Conservation (phyloP, 2,888 invertebrate genomes). For the Atethmia centrago region DNA sequence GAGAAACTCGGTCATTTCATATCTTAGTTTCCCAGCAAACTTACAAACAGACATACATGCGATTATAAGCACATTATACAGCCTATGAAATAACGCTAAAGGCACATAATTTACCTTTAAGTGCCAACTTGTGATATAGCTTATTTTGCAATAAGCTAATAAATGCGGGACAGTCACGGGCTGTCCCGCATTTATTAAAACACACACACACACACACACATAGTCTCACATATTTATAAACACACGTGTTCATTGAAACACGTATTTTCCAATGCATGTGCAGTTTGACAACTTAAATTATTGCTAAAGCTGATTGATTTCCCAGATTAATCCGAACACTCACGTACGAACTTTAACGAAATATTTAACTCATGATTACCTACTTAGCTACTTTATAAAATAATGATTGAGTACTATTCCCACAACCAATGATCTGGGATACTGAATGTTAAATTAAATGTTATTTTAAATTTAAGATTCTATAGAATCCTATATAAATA, state of each 20-base stretch:
- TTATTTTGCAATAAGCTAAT: slow-evolving; percentile 32
- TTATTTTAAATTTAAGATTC: too few species aligned
- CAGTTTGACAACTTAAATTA: slow-evolving; percentile 18
- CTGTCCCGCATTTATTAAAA: slow-evolving; percentile 3
- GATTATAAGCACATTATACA: slow-evolving; percentile 33
- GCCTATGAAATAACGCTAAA: slow-evolving; percentile 14
- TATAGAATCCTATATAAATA: too few species aligned
- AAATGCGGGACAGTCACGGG: too few species aligned
- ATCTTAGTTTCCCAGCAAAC: slow-evolving; percentile 8
- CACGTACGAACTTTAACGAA: neutral
- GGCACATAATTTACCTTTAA: slow-evolving; percentile 16
- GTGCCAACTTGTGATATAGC: neutral
- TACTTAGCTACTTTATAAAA: too few species aligned
- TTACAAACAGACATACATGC: slow-evolving; percentile 4
- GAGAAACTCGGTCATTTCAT: neutral
- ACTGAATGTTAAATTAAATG: too few species aligned
- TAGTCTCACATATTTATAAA: neutral
- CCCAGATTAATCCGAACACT: neutral
- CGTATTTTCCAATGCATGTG: slow-evolving; percentile 26
- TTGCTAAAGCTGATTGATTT: slow-evolving; percentile 11
- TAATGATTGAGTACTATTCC: too few species aligned
- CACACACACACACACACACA: neutral
- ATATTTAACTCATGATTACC: neutral
- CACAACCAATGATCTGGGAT: too few species aligned
- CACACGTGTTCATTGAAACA: neutral